Evolutionary conservation across 1,140 invertebrate genomes (phyloP).

Genomic region (Lysiphlebus fabarum): DNA sequence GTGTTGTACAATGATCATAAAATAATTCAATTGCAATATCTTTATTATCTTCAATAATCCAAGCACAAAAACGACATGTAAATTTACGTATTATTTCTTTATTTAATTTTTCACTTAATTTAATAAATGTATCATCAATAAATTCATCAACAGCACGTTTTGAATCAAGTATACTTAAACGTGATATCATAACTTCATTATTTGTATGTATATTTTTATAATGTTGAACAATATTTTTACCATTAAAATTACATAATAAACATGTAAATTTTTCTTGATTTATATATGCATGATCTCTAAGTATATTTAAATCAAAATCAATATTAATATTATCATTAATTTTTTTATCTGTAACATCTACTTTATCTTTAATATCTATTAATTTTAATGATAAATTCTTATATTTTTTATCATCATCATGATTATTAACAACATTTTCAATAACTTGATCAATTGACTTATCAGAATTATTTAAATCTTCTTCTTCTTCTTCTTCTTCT

Average conservation of each 20-base stretch:
- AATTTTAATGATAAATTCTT: no score
- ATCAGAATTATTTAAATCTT: no score
- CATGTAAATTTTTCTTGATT: constrained; percentile 54
- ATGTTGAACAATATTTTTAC: constrained; percentile 65
- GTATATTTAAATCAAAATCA: constrained; percentile 6
- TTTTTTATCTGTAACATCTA: no score
- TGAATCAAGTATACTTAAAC: constrained; percentile 56
- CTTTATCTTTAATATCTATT: no score
- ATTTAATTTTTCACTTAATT: constrained; percentile 26
- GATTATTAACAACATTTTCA: no score
- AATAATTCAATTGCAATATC: constrained; percentile 49
- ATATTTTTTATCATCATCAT: no score
- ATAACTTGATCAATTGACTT: no score
- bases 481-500: no score
- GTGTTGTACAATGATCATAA: constrained; percentile 67
- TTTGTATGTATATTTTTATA: constrained; percentile 62
- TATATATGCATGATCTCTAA: constrained; percentile 41
- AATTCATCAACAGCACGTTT: constrained; percentile 50
- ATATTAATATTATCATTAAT: no score
- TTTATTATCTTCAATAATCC: constrained; percentile 45
- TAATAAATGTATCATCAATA: constrained; percentile 25
- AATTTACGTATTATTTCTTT: constrained; percentile 44
- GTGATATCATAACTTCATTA: constrained; percentile 63
- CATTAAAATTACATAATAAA: constrained; percentile 59
- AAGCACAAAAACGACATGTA: constrained; percentile 55